phyloP scores from a whole-genome alignment of 2,888 invertebrate genomes.

The Drosophila ustulata region DNA sequence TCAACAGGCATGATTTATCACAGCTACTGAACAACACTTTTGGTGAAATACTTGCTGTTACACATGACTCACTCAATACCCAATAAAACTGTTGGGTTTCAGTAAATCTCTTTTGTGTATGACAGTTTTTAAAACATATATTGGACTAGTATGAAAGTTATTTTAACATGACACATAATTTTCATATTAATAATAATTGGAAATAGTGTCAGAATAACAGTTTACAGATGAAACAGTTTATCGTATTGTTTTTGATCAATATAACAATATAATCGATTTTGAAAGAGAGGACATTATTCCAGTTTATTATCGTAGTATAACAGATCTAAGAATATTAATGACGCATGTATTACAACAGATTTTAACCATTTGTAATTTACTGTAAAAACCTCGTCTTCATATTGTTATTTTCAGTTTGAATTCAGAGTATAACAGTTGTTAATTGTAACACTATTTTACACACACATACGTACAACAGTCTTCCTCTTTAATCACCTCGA shows the following conservation, averaged over 20 bases:
- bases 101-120: background rate
- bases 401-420: background rate
- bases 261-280: no score
- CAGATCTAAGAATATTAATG: background rate
- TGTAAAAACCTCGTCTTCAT: background rate
- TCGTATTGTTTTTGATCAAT: no score
- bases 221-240: no score
- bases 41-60: background rate
- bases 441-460: background rate
- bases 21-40: background rate
- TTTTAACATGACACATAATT: no score
- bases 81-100: conserved; percentile 1
- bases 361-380: background rate
- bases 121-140: background rate
- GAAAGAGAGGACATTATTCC: no score
- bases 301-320: no score
- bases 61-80: background rate
- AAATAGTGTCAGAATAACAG: no score
- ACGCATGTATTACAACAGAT: conserved; percentile 7
- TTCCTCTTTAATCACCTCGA: background rate
- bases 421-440: background rate
- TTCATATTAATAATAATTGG: no score
- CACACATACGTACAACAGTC: background rate
- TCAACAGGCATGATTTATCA: conserved; percentile 12
- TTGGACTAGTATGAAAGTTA: background rate